Conservation (phyloP, 2,113 vertebrate species). For the Pampusana beccarii region DNA sequence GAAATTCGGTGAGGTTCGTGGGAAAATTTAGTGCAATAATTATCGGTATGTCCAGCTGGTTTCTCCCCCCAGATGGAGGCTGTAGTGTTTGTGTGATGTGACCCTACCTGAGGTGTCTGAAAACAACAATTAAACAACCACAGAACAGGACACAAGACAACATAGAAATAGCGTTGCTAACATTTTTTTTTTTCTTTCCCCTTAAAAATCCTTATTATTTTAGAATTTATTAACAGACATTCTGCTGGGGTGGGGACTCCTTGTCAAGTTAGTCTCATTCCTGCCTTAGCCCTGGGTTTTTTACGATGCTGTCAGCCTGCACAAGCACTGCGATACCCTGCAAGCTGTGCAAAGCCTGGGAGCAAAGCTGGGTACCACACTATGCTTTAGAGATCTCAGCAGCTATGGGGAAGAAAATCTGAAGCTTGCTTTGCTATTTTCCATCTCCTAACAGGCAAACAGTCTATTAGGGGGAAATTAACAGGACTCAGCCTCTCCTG, state of each 20-base stretch:
- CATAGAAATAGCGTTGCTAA: neutral
- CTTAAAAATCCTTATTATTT: neutral
- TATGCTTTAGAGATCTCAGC: rapidly evolving
- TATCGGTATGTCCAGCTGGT: neutral
- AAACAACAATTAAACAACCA: neutral
- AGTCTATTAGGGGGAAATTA: neutral
- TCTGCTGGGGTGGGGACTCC: neutral
- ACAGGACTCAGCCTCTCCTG: neutral
- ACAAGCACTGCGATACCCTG: neutral
- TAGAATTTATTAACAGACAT: neutral
- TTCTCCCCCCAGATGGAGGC: neutral
- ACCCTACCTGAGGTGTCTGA: neutral
- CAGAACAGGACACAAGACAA: neutral
- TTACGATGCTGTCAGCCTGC: neutral
- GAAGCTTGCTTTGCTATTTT: neutral
- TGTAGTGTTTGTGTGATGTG: rapidly evolving
- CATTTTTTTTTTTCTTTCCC: too few species aligned
- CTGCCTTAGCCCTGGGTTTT: neutral
- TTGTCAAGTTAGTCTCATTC: neutral
- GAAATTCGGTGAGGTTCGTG: neutral
- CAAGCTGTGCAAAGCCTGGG: neutral
- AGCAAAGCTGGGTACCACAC: neutral
- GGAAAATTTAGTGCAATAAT: neutral
- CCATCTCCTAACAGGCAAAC: neutral
- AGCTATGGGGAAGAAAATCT: neutral